A percentile compares a stretch with the other conserved stretches of the same genome.
Evolutionary conservation across 92 coral and sea anemone genomes (phyloP).

Genomic region (Paragorgia papillata): DNA sequence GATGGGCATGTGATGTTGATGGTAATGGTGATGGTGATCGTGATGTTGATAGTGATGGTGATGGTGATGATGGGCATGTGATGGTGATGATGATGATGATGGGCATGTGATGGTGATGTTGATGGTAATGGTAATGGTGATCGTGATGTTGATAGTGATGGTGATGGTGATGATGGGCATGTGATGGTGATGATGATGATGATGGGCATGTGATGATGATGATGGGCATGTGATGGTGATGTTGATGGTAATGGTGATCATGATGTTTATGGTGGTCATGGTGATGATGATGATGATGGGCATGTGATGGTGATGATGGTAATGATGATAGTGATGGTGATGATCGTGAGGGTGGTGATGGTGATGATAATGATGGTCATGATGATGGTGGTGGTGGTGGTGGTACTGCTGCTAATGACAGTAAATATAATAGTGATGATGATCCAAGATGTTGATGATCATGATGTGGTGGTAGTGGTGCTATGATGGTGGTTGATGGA

Average conservation of each 20-base stretch:
- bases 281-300: background rate
- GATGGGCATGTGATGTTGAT: no score
- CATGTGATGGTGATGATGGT: background rate
- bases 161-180: background rate
- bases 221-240: background rate
- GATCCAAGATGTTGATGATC: no score
- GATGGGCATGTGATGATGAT: background rate
- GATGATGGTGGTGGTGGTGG: no score
- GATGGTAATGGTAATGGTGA: background rate
- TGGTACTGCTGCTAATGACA: no score
- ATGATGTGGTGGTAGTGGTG: no score
- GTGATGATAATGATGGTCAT: no score
- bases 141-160: background rate
- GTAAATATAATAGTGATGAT: no score
- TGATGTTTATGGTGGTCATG: background rate
- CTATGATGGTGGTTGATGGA: no score
- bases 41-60: no score
- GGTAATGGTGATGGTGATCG: no score
- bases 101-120: background rate
- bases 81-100: no score
- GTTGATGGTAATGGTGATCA: background rate
- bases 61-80: no score
- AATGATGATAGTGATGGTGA: background rate
- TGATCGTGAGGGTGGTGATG: background rate
- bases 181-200: background rate